Percentiles rank a stretch among this genome's conserved stretches.
Evolutionary conservation across 2,888 invertebrate genomes (phyloP).

Genomic region (Slavum lentiscoides): DNA sequence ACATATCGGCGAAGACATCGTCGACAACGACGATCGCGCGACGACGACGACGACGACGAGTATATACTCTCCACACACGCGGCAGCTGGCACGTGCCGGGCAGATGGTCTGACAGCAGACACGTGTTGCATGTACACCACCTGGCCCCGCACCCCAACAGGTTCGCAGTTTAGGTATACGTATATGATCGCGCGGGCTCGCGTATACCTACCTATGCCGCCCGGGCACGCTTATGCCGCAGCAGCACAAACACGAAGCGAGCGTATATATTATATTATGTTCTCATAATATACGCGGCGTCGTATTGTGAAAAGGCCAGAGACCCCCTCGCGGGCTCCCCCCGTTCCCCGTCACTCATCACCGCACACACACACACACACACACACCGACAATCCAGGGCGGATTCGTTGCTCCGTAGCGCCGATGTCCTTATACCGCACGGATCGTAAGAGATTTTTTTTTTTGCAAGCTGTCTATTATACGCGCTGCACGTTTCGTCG

Average conservation of each 20-base stretch:
- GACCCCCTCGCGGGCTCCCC: constrained; percentile 1
- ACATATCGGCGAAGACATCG: constrained; percentile 7
- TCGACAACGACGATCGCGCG: neutral
- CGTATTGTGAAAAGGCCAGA: constrained; percentile 9
- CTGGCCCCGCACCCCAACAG: constrained; percentile 53
- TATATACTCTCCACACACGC: constrained; percentile 10
- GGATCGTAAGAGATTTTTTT: neutral
- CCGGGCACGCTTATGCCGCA: constrained; percentile 14
- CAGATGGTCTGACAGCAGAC: constrained; percentile 53
- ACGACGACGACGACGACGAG: neutral
- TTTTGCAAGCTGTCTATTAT: constrained; percentile 19
- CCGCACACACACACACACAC: no score
- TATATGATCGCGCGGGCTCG: no score
- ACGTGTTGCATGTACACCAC: constrained; percentile 52
- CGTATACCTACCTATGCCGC: neutral
- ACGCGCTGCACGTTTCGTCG: no score
- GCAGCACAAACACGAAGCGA: neutral
- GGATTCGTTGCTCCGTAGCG: neutral
- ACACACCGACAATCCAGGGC: no score
- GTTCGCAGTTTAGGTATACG: constrained; percentile 44
- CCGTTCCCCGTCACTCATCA: neutral
- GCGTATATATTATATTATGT: neutral
- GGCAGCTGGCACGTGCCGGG: constrained; percentile 54
- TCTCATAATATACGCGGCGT: constrained; percentile 29
- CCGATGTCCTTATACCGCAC: constrained; percentile 29